Base-by-base conservation (phyloP, 2,797 vertebrate species). In the Paratrypauchen microcephalus region DNA sequence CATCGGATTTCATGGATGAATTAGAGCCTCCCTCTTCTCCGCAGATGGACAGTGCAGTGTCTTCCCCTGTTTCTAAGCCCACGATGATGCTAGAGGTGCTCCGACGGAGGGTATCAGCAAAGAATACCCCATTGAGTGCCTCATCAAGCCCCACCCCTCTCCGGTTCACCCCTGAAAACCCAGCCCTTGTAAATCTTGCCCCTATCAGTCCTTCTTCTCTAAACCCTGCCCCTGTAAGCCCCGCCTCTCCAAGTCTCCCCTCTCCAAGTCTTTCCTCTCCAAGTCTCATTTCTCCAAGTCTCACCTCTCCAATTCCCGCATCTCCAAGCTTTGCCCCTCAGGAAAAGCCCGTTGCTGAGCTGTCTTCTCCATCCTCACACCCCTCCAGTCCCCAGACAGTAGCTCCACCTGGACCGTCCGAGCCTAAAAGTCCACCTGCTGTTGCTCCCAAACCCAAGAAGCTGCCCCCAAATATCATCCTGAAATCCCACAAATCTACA, bases 401-500 rank as follows among this genome's bases (percentile, higher is more conserved):
- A 62, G 69, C 66, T 36, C 57, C 15, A 57, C 58, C 83, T 41
- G 90, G 88, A 6, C 8, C 57, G 0, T 1, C 23, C n/a, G 92
- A 91, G 58, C 77, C 80, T 62, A 95, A 69, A 4, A 92, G 87
- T 65, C 95, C 96, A 6, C 95, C 95, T 0, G 91, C 84, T 3
- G 93, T 94, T 65, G 94, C 95, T 13, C 95, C 96, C 2, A 99
- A 97, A 75, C 94, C 96, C 0, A 95, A 95, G 66, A 95, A 89
- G 78, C 75, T 98, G 73, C 96, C 97, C 0, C 86, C 96, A 1
- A 97, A 96, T 72, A 98, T 98, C 21, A 73, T 96, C 50, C 81
- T 98, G 69, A 98, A 95, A 79, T 94, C 91, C 5, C 85, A 89
- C 68, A 92, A 87, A 69, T 21, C 83, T 4, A 66, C 36, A 1